Evolutionary conservation across 2,888 invertebrate genomes (phyloP).

Genomic region (Selenia dentaria): DNA sequence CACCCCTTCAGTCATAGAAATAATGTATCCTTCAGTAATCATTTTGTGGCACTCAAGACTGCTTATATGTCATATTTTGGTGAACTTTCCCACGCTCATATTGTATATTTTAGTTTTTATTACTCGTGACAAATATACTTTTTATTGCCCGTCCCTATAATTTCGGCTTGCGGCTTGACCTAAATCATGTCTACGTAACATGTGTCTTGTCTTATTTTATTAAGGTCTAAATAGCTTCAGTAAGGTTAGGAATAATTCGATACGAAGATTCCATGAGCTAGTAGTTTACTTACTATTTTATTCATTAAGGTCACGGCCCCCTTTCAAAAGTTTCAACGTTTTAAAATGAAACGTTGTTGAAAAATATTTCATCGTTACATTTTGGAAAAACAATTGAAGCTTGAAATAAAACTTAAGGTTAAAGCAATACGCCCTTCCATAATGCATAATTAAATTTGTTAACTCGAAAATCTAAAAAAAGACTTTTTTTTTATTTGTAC

Average conservation of each 20-base stretch:
- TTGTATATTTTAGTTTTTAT: slow-evolving; percentile 15
- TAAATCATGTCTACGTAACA: background rate
- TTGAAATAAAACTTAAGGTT: too few relatives aligned
- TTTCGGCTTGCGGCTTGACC: background rate
- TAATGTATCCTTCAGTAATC: slow-evolving; percentile 24
- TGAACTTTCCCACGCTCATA: slow-evolving; percentile 10
- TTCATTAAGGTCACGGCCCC: background rate
- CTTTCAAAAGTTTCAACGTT: background rate
- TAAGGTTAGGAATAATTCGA: background rate
- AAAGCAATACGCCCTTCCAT: too few relatives aligned
- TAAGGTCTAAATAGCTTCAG: background rate
- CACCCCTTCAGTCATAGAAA: too few relatives aligned
- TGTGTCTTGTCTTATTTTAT: background rate
- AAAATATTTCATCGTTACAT: too few relatives aligned
- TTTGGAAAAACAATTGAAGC: too few relatives aligned
- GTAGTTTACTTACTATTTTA: background rate
- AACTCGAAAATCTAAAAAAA: too few relatives aligned
- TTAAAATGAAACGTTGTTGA: background rate
- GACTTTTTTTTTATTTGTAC: too few relatives aligned
- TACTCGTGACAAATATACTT: slow-evolving; percentile 7
- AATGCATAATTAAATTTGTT: too few relatives aligned
- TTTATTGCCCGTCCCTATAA: slow-evolving; percentile 4
- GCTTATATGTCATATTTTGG: slow-evolving; percentile 12
- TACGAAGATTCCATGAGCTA: background rate
- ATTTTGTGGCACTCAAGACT: slow-evolving; percentile 22